A percentile compares a stretch with the other conserved stretches of the same genome.
These are phyloP conservation scores for Bufo bufo DNA, from an alignment of 2,113 vertebrate genomes.

Conservation along the genomic window DNA sequence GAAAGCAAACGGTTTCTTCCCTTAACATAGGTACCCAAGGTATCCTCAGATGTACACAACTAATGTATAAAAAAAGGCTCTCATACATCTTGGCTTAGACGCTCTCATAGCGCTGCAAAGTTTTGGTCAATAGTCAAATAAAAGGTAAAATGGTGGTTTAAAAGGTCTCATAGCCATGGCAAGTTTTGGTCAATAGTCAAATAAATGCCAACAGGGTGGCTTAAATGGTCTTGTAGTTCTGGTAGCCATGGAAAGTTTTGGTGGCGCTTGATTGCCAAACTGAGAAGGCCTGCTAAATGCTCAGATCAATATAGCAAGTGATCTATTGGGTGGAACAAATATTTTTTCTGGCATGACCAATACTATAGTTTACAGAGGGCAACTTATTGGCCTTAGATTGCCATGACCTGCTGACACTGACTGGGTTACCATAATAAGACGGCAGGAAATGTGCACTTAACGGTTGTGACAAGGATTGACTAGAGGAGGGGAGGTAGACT, in stretches of 20 bases:
- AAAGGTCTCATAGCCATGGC: too few relatives aligned
- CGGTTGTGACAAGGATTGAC: constrained; percentile 3
- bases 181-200: not conserved
- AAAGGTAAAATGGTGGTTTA: too few relatives aligned
- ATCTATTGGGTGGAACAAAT: not conserved
- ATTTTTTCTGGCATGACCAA: not conserved
- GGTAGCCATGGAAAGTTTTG: too few relatives aligned
- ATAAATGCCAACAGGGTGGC: not conserved
- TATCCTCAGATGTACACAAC: too few relatives aligned
- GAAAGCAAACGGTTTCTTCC: too few relatives aligned
- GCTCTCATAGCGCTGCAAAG: too few relatives aligned
- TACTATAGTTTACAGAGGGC: not conserved
- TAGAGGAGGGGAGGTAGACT: not conserved
- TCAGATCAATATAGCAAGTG: not conserved
- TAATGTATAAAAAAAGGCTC: too few relatives aligned
- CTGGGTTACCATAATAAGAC: constrained; percentile 8
- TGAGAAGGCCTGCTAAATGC: not conserved
- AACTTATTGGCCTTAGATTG: not conserved
- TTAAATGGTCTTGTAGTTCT: too few relatives aligned
- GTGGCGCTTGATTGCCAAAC: not conserved
- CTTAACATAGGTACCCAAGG: too few relatives aligned
- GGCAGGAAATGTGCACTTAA: constrained; percentile 3
- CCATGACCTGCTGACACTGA: not conserved
- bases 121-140: too few relatives aligned
- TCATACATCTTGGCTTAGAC: too few relatives aligned